Evolutionary conservation across 1,140 invertebrate genomes (phyloP).

Genomic region (Psilanteris sp.): DNA sequence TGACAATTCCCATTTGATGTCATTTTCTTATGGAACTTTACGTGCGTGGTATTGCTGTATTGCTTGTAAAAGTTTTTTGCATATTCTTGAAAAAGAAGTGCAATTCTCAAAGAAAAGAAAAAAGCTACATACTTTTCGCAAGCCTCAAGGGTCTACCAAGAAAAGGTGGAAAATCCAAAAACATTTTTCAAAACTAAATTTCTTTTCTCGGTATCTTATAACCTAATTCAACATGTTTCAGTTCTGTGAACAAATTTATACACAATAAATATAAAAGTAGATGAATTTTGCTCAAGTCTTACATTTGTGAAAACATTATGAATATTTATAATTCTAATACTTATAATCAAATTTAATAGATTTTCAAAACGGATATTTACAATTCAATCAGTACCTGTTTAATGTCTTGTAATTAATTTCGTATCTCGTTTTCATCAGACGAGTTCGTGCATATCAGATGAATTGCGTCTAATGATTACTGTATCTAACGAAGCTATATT

Average conservation of each 20-base stretch:
- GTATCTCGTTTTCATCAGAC: background rate
- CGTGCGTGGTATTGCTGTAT: slow-evolving; percentile 4
- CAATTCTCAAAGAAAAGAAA: slow-evolving; percentile 28
- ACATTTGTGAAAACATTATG: no score
- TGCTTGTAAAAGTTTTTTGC: slow-evolving; percentile 37
- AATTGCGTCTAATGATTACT: slow-evolving; percentile 15
- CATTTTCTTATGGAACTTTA: slow-evolving; percentile 43
- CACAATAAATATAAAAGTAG: slow-evolving; percentile 12
- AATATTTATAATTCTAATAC: no score
- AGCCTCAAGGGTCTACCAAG: slow-evolving; percentile 45
- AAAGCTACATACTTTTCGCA: slow-evolving; percentile 36
- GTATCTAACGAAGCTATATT: background rate
- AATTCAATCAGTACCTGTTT: background rate
- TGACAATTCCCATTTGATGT: slow-evolving; percentile 44
- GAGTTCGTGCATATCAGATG: slow-evolving; percentile 5
- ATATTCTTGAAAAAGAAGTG: slow-evolving; percentile 38
- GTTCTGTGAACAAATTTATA: slow-evolving; percentile 10
- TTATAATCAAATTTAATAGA: no score
- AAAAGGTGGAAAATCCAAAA: slow-evolving; percentile 46
- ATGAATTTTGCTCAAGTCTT: no score
- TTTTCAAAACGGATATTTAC: no score
- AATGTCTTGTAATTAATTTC: slow-evolving; percentile 5
- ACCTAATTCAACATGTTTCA: slow-evolving; percentile 9
- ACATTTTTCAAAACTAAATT: slow-evolving; percentile 46
- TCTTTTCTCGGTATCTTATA: slow-evolving; percentile 20